These are phyloP conservation scores for Anastatus disparis DNA, from an alignment of 1,140 invertebrate genomes.

Conservation along the genomic window DNA sequence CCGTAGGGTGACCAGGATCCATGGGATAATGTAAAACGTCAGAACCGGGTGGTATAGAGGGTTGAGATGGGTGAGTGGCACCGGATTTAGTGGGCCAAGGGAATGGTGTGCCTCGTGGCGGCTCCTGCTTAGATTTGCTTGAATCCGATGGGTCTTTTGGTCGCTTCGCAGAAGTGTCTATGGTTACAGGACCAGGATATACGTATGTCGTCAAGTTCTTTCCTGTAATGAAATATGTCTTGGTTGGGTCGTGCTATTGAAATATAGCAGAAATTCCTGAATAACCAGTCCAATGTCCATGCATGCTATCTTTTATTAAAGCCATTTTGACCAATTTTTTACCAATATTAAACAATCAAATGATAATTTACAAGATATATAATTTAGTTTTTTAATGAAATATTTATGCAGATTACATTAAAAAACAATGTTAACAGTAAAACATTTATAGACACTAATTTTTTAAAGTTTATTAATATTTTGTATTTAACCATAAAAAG, in stretches of 20 bases:
- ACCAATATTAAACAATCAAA: background rate
- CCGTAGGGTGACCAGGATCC: slow-evolving; percentile 60
- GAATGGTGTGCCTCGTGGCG: slow-evolving; percentile 9
- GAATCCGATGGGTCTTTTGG: slow-evolving; percentile 51
- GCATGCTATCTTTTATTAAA: slow-evolving; percentile 42
- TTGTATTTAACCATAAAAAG: too few species aligned
- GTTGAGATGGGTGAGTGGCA: slow-evolving; percentile 24
- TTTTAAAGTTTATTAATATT: too few species aligned
- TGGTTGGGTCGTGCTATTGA: slow-evolving; percentile 12
- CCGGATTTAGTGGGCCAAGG: background rate
- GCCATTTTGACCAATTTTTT: too few species aligned
- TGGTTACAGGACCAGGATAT: slow-evolving; percentile 52
- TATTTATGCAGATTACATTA: background rate
- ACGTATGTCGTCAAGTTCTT: slow-evolving; percentile 54
- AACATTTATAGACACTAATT: too few species aligned
- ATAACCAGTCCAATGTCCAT: slow-evolving; percentile 50
- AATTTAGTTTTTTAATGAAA: background rate
- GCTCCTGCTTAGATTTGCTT: slow-evolving; percentile 46
- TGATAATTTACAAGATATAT: background rate
- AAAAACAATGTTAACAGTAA: background rate
- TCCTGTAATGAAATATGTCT: slow-evolving; percentile 59
- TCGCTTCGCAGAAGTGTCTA: slow-evolving; percentile 48
- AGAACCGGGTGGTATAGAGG: slow-evolving; percentile 29
- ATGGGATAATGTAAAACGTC: slow-evolving; percentile 60
- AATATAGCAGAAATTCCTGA: background rate